Evolutionary conservation across 2,797 vertebrate species (phyloP).

Genomic region (Chaunax sp.): DNA sequence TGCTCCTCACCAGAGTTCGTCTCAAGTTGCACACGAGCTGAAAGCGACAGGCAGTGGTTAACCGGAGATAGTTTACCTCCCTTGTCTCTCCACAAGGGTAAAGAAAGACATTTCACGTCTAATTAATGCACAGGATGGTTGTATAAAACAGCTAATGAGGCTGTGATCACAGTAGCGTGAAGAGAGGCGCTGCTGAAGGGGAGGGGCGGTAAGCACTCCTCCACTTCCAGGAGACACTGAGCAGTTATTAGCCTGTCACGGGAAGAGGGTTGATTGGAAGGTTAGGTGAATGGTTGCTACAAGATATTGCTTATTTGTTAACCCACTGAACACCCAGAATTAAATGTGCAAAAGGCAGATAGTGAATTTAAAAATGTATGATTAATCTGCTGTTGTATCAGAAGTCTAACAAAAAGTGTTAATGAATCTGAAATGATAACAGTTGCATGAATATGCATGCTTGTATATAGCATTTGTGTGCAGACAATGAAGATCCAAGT

Average conservation of each 20-base stretch:
- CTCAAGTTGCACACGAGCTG: slow-evolving; percentile 55
- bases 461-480: not conserved
- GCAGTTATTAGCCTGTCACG: slow-evolving; percentile 89
- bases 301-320: slow-evolving; percentile 19
- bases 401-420: not conserved
- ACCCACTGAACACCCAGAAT: not conserved
- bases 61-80: slow-evolving; percentile 84
- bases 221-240: slow-evolving; percentile 85
- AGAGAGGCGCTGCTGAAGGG: slow-evolving; percentile 73
- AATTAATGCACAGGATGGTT: slow-evolving; percentile 94
- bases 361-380: not conserved
- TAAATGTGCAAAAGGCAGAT: not conserved
- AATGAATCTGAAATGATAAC: not conserved
- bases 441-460: not conserved
- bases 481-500: not conserved
- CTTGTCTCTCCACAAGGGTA: slow-evolving; percentile 70
- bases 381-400: not conserved
- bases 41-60: slow-evolving; percentile 84
- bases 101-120: slow-evolving; percentile 91
- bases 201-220: slow-evolving; percentile 31
- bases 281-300: slow-evolving; percentile 24
- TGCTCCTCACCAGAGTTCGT: slow-evolving; percentile 30
- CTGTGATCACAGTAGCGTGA: slow-evolving; percentile 92
- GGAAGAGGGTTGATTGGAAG: slow-evolving; percentile 46
- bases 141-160: slow-evolving; percentile 94